Evolutionary conservation across 2,797 vertebrate species (phyloP).

Genomic region (Danio albolineatus): DNA sequence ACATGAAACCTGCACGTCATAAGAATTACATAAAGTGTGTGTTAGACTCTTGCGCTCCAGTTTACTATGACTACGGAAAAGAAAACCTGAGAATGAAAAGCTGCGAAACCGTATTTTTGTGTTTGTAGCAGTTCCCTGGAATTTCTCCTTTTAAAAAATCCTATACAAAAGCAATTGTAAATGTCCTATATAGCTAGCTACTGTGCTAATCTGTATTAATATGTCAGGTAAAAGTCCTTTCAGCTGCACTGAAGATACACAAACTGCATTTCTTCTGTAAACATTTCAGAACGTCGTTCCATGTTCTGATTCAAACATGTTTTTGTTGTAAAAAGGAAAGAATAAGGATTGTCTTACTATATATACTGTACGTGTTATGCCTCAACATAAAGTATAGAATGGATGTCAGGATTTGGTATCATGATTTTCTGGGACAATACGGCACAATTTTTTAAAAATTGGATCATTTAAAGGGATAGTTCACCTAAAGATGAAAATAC

Average conservation of each 20-base stretch:
- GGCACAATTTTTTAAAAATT: too few relatives aligned
- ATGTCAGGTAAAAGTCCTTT: background rate
- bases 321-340: background rate
- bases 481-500: too few relatives aligned
- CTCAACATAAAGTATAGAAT: conserved; percentile 1
- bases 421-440: too few relatives aligned
- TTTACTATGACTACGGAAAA: conserved; percentile 63
- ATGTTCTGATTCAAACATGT: conserved; percentile 11
- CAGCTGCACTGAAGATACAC: conserved; percentile 37
- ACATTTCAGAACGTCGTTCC: conserved; percentile 41
- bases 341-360: conserved; percentile 22
- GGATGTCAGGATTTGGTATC: conserved; percentile 26
- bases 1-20: conserved; percentile 38
- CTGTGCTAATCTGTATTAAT: background rate
- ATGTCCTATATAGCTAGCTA: conserved; percentile 41
- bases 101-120: conserved; percentile 53
- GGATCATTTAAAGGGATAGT: too few relatives aligned
- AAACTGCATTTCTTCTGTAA: conserved; percentile 52
- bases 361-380: conserved; percentile 1
- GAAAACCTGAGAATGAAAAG: conserved; percentile 76
- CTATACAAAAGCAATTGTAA: conserved; percentile 37
- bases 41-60: conserved; percentile 66
- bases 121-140: conserved; percentile 51
- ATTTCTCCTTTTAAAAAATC: conserved; percentile 31
- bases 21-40: conserved; percentile 63